Evolutionary conservation across 2,888 invertebrate species (phyloP), one percentile per base, ranked within the genome.

Genomic region (Drosophila antonietae): DNA sequence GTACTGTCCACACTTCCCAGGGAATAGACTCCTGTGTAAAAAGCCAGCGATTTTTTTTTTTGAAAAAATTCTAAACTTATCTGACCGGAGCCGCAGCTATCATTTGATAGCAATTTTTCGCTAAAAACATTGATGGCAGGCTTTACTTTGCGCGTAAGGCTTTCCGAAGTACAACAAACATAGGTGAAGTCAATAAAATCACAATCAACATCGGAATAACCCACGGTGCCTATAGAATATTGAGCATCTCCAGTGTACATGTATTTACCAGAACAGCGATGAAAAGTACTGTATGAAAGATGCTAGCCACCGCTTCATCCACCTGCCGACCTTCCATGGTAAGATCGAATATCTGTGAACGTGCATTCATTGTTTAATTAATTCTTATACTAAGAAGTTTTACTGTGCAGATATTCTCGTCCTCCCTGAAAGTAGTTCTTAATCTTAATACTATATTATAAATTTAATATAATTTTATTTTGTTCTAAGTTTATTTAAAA

Each of bases 1-100:
- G 96, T 8, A 99, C 95, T 41, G 98, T 98, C 99, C 99, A 99
- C 64, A 99, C 97, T 93, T 99, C 99, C 99, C 99, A 99, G 0
- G 99, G 98, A 90, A 97, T 97, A 91, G 96, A 97, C 91, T 99
- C 98, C 9, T 97, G 95, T 78, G 96, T 95, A 92, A 98, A 97
- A 35, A 96, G 95, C 98, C 98, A 98, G 61, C 97, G 95, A 62
- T 95, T 96, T 88, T 96, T 96, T 97, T 93, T 96, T 97, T 93
- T 98, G 98, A 93, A 97, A 98, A 94, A 99, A 99, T 93, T 99
- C 98, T 79, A 99, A 94, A 69, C 97, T 97, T 83, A 99, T 98
- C 89, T 97, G 97, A 5, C 97, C 97, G 20, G 95, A 94, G 59
- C 96, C 95, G 68, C 95, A 94, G 35, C 95, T 95, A 80, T 96